Conservation (phyloP, 2,888 invertebrate species). For the Thymelicus sylvestris region DNA sequence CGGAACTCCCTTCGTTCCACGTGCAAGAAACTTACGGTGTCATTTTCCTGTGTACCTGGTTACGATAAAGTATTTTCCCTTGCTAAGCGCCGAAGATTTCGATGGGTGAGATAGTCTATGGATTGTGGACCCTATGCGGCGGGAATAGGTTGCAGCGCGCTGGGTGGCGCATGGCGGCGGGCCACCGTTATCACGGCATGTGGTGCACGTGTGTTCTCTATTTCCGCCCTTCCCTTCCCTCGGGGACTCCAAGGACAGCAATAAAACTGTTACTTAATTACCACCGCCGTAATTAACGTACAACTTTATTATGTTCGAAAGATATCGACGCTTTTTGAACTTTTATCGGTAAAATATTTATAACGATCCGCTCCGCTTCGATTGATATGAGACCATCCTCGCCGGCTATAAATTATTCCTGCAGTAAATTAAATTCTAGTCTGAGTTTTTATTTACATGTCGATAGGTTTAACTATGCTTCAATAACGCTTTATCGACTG, state of each 20-base stretch:
- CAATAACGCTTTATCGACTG: conserved; percentile 27
- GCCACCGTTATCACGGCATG: conserved; percentile 69
- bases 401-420: conserved; percentile 28
- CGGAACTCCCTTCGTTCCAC: conserved; percentile 63
- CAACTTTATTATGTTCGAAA: conserved; percentile 34
- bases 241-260: conserved; percentile 69
- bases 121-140: conserved; percentile 24
- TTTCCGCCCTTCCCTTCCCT: conserved; percentile 76
- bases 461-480: conserved; percentile 27
- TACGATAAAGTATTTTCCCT: conserved; percentile 61
- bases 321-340: conserved; percentile 35
- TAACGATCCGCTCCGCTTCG: conserved; percentile 36
- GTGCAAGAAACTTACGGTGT: conserved; percentile 60
- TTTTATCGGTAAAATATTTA: conserved; percentile 37
- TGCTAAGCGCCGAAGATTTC: conserved; percentile 41
- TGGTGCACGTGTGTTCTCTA: conserved; percentile 73
- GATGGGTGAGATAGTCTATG: conserved; percentile 19
- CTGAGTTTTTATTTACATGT: conserved; percentile 29
- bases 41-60: conserved; percentile 64
- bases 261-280: conserved; percentile 73
- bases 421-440: conserved; percentile 34
- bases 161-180: conserved; percentile 1
- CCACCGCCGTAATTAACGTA: conserved; percentile 58
- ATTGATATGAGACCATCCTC: conserved; percentile 31
- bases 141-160: conserved; percentile 18